These are phyloP conservation scores for Muntiacus reevesi DNA, from an alignment of 2,113 vertebrate genomes.

Conservation along the genomic window DNA sequence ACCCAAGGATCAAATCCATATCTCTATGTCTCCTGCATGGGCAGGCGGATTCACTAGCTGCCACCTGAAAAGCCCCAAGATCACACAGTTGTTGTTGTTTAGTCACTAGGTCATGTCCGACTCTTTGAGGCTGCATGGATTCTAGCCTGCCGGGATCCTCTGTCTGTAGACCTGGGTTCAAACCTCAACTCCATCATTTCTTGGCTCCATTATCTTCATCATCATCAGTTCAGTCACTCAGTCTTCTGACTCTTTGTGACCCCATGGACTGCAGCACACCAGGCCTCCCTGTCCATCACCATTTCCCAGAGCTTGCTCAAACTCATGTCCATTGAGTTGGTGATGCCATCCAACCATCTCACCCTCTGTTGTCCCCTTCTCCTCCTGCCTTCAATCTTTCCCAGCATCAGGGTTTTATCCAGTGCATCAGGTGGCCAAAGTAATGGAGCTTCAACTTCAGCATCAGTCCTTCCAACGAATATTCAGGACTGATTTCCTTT, in stretches of 20 bases:
- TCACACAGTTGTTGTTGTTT: background rate
- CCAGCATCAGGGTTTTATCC: background rate
- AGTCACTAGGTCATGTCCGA: fast-evolving
- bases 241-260: background rate
- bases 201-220: background rate
- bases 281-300: background rate
- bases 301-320: background rate
- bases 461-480: background rate
- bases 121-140: background rate
- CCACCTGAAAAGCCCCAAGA: background rate
- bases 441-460: background rate
- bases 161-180: background rate
- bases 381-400: background rate
- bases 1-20: background rate
- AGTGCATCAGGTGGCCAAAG: background rate
- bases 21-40: background rate
- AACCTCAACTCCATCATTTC: background rate
- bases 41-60: background rate
- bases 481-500: background rate
- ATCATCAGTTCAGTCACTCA: background rate
- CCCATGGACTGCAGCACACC: background rate
- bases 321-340: background rate
- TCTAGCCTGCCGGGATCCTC: background rate
- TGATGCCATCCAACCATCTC: background rate
- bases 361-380: background rate